Base-by-base conservation (phyloP, 2,888 invertebrate species). In the Phyllotreta cruciferae region DNA sequence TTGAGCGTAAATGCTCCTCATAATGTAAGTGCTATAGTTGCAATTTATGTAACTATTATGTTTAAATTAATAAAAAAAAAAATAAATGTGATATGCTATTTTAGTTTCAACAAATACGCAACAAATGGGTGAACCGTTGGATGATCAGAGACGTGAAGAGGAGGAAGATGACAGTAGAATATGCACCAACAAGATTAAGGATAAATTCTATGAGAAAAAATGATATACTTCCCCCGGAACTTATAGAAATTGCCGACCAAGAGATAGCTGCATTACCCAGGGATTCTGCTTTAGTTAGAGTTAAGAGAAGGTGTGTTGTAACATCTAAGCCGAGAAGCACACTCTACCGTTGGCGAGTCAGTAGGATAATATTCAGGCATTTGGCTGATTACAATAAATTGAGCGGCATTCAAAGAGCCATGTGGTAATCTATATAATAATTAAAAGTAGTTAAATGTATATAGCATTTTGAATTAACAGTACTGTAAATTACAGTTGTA, bases 351-450 rank as follows among this genome's bases (percentile, higher is more conserved):
- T 98, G 93, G 90, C 87, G 96, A 56, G 78, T 98, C 63, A 96
- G 96, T 75, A 86, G 98, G 75, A 93, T 97, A 68, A 88, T 94
- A 4, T 99, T 93, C 86, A 87, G 98, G 66, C 87, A 93, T 76
- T 83, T 96, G 66, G 96, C 94, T 0, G 98, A 99, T 83, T 92
- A 97, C 80, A 98, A 97, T 81, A 91, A 93, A 80, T 80, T 98
- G 41, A 87, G 93, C 11, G 98, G 98, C 41, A 89, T 97, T 0
- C 95, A 95, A 79, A 85, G 97, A 78, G 95, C 97, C n/a, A 91
- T 92, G 85, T 98, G 98, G 97, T 91, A 86, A 52, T 6, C 24
- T 3, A 24, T 24, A 3, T 24, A 24, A 4, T 4, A 24, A 24
- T 24, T 1, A 24, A 24, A 24, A 24, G 24, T 24, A 24, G 24